Evolutionary conservation across 2,113 vertebrate genomes (phyloP).

Genomic region (Nicator chloris): DNA sequence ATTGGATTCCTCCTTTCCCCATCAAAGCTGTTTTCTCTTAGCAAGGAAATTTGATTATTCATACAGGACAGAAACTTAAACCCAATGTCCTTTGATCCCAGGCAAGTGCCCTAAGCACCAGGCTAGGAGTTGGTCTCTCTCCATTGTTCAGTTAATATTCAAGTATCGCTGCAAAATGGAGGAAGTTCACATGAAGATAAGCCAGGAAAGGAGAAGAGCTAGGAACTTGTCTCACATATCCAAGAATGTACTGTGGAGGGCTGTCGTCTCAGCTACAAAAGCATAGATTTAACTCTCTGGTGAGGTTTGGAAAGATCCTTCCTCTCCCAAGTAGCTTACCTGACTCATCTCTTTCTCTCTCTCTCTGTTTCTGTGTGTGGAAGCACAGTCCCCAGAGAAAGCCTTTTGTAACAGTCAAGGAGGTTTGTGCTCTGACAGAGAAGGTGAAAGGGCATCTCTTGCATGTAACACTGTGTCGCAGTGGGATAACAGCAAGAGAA

Average conservation of each 20-base stretch:
- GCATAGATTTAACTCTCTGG: neutral
- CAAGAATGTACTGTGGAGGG: neutral
- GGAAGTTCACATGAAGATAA: neutral
- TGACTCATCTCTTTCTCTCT: neutral
- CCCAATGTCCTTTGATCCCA: neutral
- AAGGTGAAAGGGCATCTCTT: neutral
- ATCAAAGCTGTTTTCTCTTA: neutral
- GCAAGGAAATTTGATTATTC: neutral
- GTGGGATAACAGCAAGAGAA: neutral
- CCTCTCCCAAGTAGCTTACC: neutral
- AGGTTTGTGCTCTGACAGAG: neutral
- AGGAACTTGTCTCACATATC: neutral
- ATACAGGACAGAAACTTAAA: neutral
- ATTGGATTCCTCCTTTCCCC: neutral
- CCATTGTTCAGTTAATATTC: neutral
- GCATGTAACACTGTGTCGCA: neutral
- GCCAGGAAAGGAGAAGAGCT: neutral
- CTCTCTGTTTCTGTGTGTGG: fast-evolving
- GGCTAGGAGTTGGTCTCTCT: neutral
- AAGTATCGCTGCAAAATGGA: neutral
- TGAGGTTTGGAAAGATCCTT: neutral
- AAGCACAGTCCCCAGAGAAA: neutral
- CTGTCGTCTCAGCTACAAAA: neutral
- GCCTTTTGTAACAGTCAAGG: neutral
- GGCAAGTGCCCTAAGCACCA: neutral